Conservation (phyloP, 2,888 invertebrate species). For the Idaea dimidiata region DNA sequence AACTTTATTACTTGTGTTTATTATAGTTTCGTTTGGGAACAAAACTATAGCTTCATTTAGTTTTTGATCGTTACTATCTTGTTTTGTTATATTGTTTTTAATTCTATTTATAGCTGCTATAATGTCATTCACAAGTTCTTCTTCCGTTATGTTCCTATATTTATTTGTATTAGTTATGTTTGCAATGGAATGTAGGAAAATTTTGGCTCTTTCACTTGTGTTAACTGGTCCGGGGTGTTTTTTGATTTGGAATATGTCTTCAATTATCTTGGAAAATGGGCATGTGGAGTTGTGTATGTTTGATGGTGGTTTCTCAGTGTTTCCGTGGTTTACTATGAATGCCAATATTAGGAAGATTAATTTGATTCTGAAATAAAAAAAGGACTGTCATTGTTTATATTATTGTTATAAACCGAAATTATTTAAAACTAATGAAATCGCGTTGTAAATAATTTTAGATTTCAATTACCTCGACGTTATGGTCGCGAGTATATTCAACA, state of each 20-base stretch:
- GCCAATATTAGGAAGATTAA: constrained; percentile 42
- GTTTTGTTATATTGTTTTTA: constrained; percentile 57
- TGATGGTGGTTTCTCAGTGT: constrained; percentile 31
- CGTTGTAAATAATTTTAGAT: constrained; percentile 6
- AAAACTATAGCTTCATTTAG: constrained; percentile 69
- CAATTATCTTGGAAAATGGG: constrained; percentile 67
- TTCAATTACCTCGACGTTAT: neutral
- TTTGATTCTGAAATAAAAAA: constrained; percentile 53
- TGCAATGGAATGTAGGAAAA: constrained; percentile 81
- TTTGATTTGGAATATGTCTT: constrained; percentile 67
- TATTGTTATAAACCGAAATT: neutral
- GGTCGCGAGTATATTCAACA: no score
- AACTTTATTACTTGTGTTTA: constrained; percentile 29
- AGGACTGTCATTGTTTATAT: constrained; percentile 4
- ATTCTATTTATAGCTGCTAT: constrained; percentile 72
- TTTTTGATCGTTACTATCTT: constrained; percentile 49
- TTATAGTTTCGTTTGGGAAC: constrained; percentile 34
- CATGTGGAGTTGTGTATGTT: constrained; percentile 45
- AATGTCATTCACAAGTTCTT: constrained; percentile 64
- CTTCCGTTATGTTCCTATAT: constrained; percentile 50
- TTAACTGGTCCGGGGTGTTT: constrained; percentile 49
- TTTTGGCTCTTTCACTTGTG: constrained; percentile 76
- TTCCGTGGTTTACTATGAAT: constrained; percentile 31
- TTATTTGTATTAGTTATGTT: constrained; percentile 52
- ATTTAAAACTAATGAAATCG: no score